Conservation (phyloP, 2,797 vertebrate genomes). For the Pantherophis vulpinus region DNA sequence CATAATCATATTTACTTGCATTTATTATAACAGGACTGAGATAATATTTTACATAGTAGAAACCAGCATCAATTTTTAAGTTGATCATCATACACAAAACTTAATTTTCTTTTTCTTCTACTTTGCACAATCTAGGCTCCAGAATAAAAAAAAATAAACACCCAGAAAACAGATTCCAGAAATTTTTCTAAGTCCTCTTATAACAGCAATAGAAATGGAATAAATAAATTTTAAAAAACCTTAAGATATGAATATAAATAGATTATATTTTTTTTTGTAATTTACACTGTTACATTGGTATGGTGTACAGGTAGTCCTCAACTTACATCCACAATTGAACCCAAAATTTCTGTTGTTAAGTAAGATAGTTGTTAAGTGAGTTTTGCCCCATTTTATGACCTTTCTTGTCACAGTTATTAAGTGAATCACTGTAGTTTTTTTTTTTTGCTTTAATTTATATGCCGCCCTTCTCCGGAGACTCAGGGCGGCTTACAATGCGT, state of each 20-base stretch:
- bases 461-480: too few species aligned
- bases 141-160: neutral
- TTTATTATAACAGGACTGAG: neutral
- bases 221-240: neutral
- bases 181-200: neutral
- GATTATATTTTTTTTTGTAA: neutral
- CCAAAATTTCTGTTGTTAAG: neutral
- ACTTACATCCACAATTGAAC: neutral
- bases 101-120: neutral
- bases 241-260: neutral
- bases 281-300: neutral
- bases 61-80: neutral
- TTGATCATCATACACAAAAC: neutral
- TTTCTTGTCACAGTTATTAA: neutral
- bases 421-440: neutral
- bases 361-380: neutral
- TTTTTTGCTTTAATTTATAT: too few species aligned
- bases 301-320: neutral
- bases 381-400: neutral
- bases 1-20: neutral
- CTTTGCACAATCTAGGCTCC: neutral
- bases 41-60: neutral
- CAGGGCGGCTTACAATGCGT: too few species aligned
- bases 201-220: neutral
- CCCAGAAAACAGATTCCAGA: neutral